phyloP scores from a whole-genome alignment of 2,113 vertebrate genomes.

The Melanocharis versteri region DNA sequence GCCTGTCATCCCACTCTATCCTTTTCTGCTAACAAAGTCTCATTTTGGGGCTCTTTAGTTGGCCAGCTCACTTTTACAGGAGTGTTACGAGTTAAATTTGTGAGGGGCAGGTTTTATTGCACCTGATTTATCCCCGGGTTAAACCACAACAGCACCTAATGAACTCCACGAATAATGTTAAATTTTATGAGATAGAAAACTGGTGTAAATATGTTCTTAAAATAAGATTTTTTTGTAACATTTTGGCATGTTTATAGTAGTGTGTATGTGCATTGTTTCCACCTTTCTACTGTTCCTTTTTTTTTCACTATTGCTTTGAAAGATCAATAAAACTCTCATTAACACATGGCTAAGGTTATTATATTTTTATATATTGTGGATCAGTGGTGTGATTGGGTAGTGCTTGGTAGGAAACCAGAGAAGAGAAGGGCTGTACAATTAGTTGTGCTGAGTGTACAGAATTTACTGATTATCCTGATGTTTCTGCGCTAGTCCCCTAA shows the following conservation, averaged over 20 bases:
- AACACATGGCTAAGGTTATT: background rate
- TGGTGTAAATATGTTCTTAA: background rate
- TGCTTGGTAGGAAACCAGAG: background rate
- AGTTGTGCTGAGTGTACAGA: background rate
- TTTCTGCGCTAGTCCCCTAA: background rate
- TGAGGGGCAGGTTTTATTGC: background rate
- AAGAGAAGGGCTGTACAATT: background rate
- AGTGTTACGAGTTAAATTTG: accelerated
- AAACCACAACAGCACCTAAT: background rate
- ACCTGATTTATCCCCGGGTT: background rate
- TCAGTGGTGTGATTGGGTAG: background rate
- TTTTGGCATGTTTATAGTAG: background rate
- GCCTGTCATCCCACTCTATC: no score
- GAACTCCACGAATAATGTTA: background rate
- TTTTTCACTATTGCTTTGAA: background rate
- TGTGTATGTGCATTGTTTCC: background rate
- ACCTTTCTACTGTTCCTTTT: background rate
- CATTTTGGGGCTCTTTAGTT: background rate
- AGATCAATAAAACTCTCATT: background rate
- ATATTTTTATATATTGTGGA: background rate
- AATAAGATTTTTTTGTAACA: background rate
- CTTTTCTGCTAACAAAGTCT: background rate
- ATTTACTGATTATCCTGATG: background rate
- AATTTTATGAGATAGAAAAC: background rate
- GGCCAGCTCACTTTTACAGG: background rate